Evolutionary conservation across 2,888 invertebrate species (phyloP), one percentile per base, ranked within the genome.

Genomic region (Synergus laeviventris): DNA sequence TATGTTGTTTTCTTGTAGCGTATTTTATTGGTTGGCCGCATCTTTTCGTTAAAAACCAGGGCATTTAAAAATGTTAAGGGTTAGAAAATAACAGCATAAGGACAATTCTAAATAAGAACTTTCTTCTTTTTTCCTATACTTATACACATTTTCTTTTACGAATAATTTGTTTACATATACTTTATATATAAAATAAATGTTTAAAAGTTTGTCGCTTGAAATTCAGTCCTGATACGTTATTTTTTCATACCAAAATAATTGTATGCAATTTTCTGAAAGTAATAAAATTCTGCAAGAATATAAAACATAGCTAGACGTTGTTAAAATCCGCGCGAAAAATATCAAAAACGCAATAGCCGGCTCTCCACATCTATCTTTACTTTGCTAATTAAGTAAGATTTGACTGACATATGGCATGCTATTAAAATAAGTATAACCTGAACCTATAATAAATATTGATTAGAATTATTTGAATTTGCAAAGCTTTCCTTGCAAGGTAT

Each of bases 401-500:
- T 66, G 45, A 66, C 45, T 66, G 66, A 66, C 66, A 31, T 66
- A 45, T 66, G 66, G 66, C 66, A 66, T 66, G 66, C 24, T 66
- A 66, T 66, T 66, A 84, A 84, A 78, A 79, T 75, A 83, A 86
- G 79, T 75, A 78, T 85, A 86, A 86, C 81, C 75, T 83, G 82
- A 76, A 74, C 78, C 78, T 80, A 78, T 83, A 80, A 76, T 59
- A 82, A 82, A 81, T 78, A 76, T 74, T 81, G 54, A 80, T 82
- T 84, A 82, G 77, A 79, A 66, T 24, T 66, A 45, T 45, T 70
- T 70, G 14, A 84, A 83, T 83, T 76, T 84, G 82, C 83, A 81
- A 83, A 83, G 73, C 78, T 84, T 83, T 84, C 84, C 84, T 87
- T 84, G 80, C 83, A 79, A 76, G 59, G 66, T 64, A 84, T 11